Percentiles rank a stretch among this genome's conserved stretches.
These are phyloP conservation scores for Podargus strigoides DNA, from an alignment of 2,797 vertebrate species.

Conservation along the genomic window DNA sequence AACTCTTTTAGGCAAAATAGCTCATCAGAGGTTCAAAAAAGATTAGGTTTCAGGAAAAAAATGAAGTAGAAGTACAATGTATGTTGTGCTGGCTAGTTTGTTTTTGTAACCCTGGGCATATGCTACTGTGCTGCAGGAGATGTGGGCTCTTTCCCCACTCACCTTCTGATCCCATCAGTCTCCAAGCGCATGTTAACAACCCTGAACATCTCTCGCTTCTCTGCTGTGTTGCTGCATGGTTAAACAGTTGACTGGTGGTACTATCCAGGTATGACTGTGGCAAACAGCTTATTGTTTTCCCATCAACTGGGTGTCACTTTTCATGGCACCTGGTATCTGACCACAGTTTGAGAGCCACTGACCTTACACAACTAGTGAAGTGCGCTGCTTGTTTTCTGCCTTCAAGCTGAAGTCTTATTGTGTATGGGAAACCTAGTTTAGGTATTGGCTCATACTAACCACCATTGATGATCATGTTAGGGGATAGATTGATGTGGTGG, in stretches of 20 bases:
- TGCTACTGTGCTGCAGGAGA: neutral
- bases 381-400: neutral
- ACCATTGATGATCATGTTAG: neutral
- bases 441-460: neutral
- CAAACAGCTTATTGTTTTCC: neutral
- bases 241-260: neutral
- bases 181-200: neutral
- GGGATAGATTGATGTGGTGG: neutral
- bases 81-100: neutral
- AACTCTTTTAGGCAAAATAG: neutral
- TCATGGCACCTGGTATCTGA: neutral
- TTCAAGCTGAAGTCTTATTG: neutral
- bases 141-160: accelerated
- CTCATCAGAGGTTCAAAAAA: neutral
- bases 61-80: neutral
- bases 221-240: neutral
- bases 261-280: neutral
- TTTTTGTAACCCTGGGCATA: neutral
- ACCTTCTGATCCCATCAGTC: neutral
- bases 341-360: neutral
- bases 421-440: neutral
- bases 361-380: neutral
- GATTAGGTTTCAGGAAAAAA: neutral
- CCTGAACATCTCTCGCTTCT: neutral
- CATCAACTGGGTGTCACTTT: neutral